phyloP scores from a whole-genome alignment of 2,113 vertebrate species.

The Caranx melampygus region DNA sequence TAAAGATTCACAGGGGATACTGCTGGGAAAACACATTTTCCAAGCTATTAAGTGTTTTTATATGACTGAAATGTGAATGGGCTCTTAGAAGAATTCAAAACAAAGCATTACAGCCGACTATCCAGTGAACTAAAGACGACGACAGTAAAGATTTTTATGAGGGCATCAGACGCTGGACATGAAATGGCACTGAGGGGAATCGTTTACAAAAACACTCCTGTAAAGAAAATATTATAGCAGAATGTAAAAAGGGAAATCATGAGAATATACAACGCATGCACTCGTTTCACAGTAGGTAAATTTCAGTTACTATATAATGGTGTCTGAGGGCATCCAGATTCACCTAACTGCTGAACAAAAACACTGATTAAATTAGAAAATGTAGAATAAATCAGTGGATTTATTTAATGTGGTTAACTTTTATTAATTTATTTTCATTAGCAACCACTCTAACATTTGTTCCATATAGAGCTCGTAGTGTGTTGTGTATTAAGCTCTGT shows the following conservation, averaged over 20 bases:
- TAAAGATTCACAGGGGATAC: conserved; percentile 73
- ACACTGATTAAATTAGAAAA: neutral
- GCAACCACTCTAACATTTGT: no score
- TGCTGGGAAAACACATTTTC: conserved; percentile 73
- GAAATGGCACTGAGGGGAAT: conserved; percentile 56
- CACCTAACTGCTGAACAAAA: neutral
- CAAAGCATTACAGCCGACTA: conserved; percentile 47
- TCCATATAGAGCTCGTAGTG: no score
- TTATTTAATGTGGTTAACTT: neutral
- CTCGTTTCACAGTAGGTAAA: conserved; percentile 46
- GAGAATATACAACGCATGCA: conserved; percentile 30
- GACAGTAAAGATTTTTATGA: conserved; percentile 67
- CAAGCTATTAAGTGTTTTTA: conserved; percentile 74
- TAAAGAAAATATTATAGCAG: conserved; percentile 52
- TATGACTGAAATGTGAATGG: conserved; percentile 62
- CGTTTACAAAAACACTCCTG: conserved; percentile 50
- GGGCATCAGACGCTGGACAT: conserved; percentile 32
- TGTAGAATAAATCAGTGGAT: neutral
- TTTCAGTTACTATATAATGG: conserved; percentile 23
- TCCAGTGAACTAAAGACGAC: conserved; percentile 58
- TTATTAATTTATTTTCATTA: neutral
- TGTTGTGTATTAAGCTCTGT: neutral
- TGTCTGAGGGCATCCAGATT: neutral
- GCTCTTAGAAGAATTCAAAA: conserved; percentile 65
- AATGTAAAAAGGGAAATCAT: conserved; percentile 39